phyloP scores from a whole-genome alignment of 2,888 invertebrate genomes.

The Panorpa germanica region DNA sequence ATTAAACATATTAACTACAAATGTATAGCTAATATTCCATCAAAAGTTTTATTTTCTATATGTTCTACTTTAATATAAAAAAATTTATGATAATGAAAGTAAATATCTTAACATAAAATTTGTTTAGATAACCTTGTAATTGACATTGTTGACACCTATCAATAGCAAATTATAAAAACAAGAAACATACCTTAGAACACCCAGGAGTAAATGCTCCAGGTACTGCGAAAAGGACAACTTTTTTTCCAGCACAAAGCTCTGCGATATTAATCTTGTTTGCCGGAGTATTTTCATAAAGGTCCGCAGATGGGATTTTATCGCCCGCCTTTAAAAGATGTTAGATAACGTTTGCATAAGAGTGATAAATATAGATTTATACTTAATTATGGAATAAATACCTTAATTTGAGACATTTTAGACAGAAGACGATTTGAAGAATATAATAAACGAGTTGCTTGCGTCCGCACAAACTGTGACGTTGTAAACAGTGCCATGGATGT shows the following conservation, averaged over 20 bases:
- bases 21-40: no score
- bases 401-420: no score
- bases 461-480: no score
- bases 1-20: no score
- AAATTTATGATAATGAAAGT: background rate
- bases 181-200: conserved; percentile 51
- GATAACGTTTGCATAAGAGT: no score
- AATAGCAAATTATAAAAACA: conserved; percentile 1
- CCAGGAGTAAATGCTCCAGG: conserved; percentile 93
- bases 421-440: no score
- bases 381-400: no score
- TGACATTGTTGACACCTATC: no score
- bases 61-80: conserved; percentile 6
- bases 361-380: no score
- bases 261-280: conserved; percentile 67
- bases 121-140: background rate
- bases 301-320: conserved; percentile 57
- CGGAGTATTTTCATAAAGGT: conserved; percentile 71
- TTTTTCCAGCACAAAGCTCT: conserved; percentile 56
- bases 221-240: conserved; percentile 73
- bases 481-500: no score
- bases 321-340: conserved; percentile 56
- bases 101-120: conserved; percentile 4
- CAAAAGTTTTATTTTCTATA: no score
- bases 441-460: no score